phyloP scores from a whole-genome alignment of 2,797 vertebrate genomes.

The Fratercula arctica region DNA sequence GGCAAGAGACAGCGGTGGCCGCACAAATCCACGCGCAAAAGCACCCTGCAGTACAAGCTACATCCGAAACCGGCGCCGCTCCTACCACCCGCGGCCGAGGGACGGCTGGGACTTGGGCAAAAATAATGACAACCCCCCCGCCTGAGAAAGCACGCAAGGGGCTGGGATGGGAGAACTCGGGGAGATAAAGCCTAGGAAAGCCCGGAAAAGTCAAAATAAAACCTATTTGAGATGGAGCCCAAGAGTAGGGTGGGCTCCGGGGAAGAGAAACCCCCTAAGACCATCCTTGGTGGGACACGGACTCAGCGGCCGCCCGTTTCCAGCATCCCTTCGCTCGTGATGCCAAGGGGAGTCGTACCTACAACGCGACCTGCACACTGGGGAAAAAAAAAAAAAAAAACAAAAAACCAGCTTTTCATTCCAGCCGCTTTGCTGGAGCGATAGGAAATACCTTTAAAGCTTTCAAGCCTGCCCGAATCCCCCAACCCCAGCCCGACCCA shows the following conservation, averaged over 20 bases:
- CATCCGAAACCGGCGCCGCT: not conserved
- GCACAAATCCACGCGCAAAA: not conserved
- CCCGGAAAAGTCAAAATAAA: not conserved
- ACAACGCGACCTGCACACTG: fast-evolving
- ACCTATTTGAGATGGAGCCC: not conserved
- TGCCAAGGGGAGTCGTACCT: not conserved
- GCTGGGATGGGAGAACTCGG: fast-evolving
- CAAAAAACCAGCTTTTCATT: not conserved
- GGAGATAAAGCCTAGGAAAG: not conserved
- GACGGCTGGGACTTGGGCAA: not conserved
- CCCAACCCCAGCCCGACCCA: fast-evolving
- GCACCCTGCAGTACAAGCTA: not conserved
- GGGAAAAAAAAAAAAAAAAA: not conserved
- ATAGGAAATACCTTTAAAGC: not conserved
- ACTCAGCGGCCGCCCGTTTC: fast-evolving
- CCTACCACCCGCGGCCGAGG: not conserved
- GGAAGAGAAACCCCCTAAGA: not conserved
- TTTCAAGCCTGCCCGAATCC: not conserved
- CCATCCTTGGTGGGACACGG: fast-evolving
- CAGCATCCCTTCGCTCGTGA: not conserved
- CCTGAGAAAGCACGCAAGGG: not conserved
- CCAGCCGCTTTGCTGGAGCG: not conserved
- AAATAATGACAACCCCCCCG: not conserved
- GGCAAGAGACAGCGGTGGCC: fast-evolving
- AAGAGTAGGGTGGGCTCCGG: fast-evolving